Evolutionary conservation across 2,113 vertebrate genomes (phyloP), one percentile per base, ranked within the genome.

Genomic region (Apaloderma vittatum): DNA sequence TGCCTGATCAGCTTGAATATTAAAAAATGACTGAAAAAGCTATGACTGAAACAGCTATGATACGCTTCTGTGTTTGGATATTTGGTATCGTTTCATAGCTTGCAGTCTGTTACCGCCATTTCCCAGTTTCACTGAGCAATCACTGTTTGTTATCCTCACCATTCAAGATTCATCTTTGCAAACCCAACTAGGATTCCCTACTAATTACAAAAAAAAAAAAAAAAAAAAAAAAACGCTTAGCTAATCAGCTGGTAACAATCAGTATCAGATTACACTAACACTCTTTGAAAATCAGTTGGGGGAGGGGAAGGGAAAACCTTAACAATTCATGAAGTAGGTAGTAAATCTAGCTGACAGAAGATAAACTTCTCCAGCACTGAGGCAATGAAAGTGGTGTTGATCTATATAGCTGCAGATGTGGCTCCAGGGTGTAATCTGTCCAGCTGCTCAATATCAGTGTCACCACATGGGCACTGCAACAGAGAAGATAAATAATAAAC

Each of bases 361-460:
- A 97, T 98, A 97, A 98, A 98, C 95, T 98, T 98, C 91, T 94
- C 92, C 74, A 77, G 80, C 81, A 95, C 40, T 62, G 95, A 96
- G 77, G 91, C 96, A 98, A 96, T 96, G 96, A 96, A 98, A 98
- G 93, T 94, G 74, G 84, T 98, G 94, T 96, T 97, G 97, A 98
- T 98, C 96, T 98, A 93, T 96, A 91, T 79, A 94, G 96, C 94
- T 87, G 46, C 95, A 97, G 97, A 98, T 97, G 96, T 98, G 95
- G 90, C 97, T 97, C 95, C 94, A 97, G 98, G 98, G 97, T 98
- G 77, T 95, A 98, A 98, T 98, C 96, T 97, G 97, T 98, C 97
- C 97, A 98, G 95, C 88, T 97, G 95, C 93, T 98, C 97, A 97
- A 88, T 98, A 98, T 98, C 97, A 97, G 89, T 73, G 73, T 86